Evolutionary conservation across 1,140 invertebrate genomes (phyloP).

Genomic region (Lepidurus arcticus): DNA sequence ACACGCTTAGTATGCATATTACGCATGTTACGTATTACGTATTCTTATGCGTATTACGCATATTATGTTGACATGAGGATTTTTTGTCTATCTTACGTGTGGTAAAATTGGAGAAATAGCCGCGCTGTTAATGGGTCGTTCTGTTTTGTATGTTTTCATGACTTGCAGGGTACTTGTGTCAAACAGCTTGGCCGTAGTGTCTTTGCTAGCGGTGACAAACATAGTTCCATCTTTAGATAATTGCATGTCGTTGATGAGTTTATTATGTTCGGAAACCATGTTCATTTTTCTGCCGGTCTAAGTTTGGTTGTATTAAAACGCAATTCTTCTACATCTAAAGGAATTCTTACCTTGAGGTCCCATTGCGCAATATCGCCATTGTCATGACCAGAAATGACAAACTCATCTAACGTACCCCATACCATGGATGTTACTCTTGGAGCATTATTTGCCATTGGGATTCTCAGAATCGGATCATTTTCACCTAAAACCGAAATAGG

Average conservation of each 20-base stretch:
- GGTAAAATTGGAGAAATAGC: constrained; percentile 88
- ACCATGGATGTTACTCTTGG: constrained; percentile 84
- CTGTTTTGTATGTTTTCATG: constrained; percentile 92
- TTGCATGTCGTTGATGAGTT: constrained; percentile 93
- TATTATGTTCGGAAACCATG: constrained; percentile 70
- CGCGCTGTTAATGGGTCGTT: constrained; percentile 93
- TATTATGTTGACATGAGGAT: neutral
- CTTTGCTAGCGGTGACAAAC: constrained; percentile 94
- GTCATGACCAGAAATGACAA: constrained; percentile 88
- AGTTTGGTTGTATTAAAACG: constrained; percentile 28
- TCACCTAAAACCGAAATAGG: constrained; percentile 34
- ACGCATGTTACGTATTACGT: neutral
- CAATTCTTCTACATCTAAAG: constrained; percentile 26
- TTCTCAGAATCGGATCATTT: constrained; percentile 56
- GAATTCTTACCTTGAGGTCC: constrained; percentile 68
- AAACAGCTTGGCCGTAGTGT: constrained; percentile 89
- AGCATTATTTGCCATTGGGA: constrained; percentile 49
- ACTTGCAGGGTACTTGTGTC: constrained; percentile 75
- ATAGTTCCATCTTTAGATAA: constrained; percentile 85
- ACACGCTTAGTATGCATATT: neutral
- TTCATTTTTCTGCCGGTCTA: constrained; percentile 70
- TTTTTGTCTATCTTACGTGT: constrained; percentile 60
- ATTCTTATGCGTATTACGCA: neutral
- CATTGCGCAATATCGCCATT: constrained; percentile 84
- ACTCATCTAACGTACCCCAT: constrained; percentile 88